Conservation (phyloP, 2,797 vertebrate genomes). For the Alca torda region DNA sequence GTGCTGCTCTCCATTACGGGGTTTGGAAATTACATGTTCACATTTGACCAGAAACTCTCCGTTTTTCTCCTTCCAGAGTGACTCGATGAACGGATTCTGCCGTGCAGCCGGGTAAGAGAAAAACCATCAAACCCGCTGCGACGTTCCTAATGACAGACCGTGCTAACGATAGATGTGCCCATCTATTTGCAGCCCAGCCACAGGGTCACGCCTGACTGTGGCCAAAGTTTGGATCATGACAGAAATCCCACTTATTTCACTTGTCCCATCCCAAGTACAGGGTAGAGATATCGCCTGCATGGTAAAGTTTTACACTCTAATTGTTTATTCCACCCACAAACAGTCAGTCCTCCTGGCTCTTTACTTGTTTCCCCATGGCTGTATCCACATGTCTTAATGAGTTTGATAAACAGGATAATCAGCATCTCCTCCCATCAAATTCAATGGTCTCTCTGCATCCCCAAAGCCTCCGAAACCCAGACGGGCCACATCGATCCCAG, state of each 20-base stretch:
- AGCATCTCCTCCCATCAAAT: neutral
- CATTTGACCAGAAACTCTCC: neutral
- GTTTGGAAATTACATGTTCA: neutral
- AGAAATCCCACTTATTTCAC: neutral
- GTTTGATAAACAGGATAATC: neutral
- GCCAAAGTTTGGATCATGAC: neutral
- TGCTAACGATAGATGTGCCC: fast-evolving
- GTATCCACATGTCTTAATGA: neutral
- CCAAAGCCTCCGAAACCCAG: neutral
- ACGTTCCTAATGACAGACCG: neutral
- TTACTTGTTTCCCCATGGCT: fast-evolving
- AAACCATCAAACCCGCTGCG: neutral
- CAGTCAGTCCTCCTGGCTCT: neutral
- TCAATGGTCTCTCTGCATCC: too few species aligned
- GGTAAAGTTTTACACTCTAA: too few species aligned
- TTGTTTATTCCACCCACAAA: neutral
- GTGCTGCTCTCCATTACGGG: neutral
- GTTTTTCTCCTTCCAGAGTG: neutral
- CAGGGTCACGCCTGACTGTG: fast-evolving
- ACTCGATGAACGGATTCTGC: neutral
- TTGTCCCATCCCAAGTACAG: neutral
- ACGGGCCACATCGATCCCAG: fast-evolving
- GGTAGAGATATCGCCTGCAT: neutral
- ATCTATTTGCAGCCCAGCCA: neutral
- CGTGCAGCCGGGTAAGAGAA: neutral